These are phyloP conservation scores for Xanthia icteritia DNA, from an alignment of 2,888 invertebrate genomes.

Conservation along the genomic window DNA sequence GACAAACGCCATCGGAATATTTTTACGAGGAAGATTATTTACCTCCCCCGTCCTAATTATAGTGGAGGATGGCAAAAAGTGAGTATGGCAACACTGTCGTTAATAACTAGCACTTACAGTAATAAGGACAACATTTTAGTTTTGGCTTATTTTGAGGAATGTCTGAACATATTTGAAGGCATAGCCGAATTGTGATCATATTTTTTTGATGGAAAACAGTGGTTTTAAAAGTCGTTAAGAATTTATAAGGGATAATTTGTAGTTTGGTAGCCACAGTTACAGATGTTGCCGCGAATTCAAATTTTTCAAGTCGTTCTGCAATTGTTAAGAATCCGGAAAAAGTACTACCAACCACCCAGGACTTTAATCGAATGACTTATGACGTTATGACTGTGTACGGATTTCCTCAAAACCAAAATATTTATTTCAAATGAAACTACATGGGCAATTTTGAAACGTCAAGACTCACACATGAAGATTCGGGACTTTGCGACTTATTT, in stretches of 20 bases:
- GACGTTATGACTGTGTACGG: background rate
- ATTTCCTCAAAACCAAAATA: background rate
- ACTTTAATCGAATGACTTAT: background rate
- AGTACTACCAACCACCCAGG: no score
- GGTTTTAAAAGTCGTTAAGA: background rate
- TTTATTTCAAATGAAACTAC: background rate
- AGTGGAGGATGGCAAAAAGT: slow-evolving; percentile 32
- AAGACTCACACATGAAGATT: background rate
- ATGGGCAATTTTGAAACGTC: background rate
- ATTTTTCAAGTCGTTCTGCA: no score
- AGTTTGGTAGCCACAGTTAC: background rate
- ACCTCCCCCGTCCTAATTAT: slow-evolving; percentile 43
- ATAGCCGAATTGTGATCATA: background rate
- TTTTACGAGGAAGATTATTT: slow-evolving; percentile 47
- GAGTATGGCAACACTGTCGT: slow-evolving; percentile 47
- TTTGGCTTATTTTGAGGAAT: slow-evolving; percentile 42
- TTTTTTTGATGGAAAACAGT: background rate
- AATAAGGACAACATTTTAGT: slow-evolving; percentile 56
- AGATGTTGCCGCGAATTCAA: background rate
- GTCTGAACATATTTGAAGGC: background rate
- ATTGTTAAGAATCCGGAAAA: background rate
- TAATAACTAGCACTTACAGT: slow-evolving; percentile 62
- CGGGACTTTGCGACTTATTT: background rate
- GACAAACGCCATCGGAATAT: slow-evolving; percentile 16
- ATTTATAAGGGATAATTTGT: background rate